These are phyloP conservation scores for Oscheius sp. DNA, from an alignment of 2,888 invertebrate genomes.

Conservation along the genomic window DNA sequence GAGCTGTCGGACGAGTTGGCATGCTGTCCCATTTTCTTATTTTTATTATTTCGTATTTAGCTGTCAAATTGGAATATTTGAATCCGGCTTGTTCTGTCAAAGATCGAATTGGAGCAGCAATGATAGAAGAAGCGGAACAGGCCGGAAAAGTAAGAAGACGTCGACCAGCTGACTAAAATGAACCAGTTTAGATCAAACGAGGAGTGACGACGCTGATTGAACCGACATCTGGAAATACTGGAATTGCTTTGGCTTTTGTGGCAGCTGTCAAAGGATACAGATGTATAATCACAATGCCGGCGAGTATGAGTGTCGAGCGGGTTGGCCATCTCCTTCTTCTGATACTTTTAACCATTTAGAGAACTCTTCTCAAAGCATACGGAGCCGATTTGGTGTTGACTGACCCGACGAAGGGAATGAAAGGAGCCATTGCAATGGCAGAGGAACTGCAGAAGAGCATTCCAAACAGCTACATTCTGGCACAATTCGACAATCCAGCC, in stretches of 20 bases:
- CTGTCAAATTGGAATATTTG: constrained; percentile 71
- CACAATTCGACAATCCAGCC: constrained; percentile 68
- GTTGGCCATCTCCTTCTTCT: constrained; percentile 41
- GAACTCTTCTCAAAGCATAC: constrained; percentile 69
- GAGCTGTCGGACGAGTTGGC: constrained; percentile 64
- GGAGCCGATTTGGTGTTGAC: constrained; percentile 72
- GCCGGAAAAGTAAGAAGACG: constrained; percentile 58
- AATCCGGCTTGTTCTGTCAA: constrained; percentile 72
- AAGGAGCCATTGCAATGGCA: constrained; percentile 69
- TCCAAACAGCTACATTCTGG: constrained; percentile 66
- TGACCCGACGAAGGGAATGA: constrained; percentile 68
- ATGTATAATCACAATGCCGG: constrained; percentile 72
- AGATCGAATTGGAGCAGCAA: constrained; percentile 72
- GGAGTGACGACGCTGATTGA: constrained; percentile 69
- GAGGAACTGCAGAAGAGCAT: constrained; percentile 61
- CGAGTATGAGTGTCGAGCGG: constrained; percentile 71
- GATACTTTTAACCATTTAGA: constrained; percentile 44
- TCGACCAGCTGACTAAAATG: not conserved
- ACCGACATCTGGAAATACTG: constrained; percentile 72
- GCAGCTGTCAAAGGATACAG: constrained; percentile 70
- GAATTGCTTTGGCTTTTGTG: constrained; percentile 72
- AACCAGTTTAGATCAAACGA: constrained; percentile 46
- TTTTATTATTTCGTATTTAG: constrained; percentile 44
- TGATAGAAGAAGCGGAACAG: constrained; percentile 70
- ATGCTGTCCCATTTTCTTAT: constrained; percentile 1